Conservation (phyloP, 2,113 vertebrate species). For the Peromyscus maniculatus region DNA sequence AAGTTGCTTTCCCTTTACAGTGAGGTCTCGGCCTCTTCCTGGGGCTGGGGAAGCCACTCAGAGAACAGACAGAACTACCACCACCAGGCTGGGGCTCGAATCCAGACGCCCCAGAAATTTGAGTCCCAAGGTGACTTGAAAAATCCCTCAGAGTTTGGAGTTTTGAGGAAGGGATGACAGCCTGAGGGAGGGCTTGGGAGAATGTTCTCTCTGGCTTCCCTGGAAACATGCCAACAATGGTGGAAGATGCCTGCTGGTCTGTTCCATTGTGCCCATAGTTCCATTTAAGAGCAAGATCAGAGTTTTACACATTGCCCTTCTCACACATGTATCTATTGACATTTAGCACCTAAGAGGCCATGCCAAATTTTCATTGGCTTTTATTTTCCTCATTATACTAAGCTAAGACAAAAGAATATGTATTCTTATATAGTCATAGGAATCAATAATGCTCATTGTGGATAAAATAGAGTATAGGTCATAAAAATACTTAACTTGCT, state of each 20-base stretch:
- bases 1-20: background rate
- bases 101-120: background rate
- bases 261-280: background rate
- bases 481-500: background rate
- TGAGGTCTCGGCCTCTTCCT: background rate
- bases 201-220: background rate
- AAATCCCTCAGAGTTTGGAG: background rate
- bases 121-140: background rate
- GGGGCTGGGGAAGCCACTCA: background rate
- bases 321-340: background rate
- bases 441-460: background rate
- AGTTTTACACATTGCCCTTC: background rate
- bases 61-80: background rate
- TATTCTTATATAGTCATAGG: background rate
- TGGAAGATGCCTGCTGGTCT: background rate
- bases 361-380: background rate
- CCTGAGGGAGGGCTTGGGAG: background rate
- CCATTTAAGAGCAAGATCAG: background rate
- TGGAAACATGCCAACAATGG: background rate
- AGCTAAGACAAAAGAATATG: background rate
- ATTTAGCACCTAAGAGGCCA: background rate
- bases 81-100: background rate
- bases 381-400: conserved; percentile 25
- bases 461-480: background rate
- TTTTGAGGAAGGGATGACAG: background rate